Base-by-base conservation (phyloP, 2,888 invertebrate species). In the Cryptocheilus praepositus region DNA sequence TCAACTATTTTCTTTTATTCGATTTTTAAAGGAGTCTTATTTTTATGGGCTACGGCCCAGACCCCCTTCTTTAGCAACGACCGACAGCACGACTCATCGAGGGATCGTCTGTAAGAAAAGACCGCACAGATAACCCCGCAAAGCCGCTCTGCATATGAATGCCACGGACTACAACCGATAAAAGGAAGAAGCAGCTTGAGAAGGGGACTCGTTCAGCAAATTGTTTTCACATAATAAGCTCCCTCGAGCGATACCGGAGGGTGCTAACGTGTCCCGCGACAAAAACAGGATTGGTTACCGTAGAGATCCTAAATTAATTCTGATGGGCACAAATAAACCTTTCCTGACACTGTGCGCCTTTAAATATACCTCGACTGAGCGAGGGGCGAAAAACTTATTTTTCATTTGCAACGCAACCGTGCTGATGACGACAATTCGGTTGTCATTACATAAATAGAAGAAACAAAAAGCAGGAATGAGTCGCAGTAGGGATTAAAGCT, bases 141-240 rank as follows among this genome's bases (percentile, higher is more conserved):
- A 67, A 68, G 61, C 60, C 65, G 64, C 51, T 73, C 77, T 76
- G 79, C 77, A 80, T 80, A 77, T 79, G 77, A 80, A 80, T 80
- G 69, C 63, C 62, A 18, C 56, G 54, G 57, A 44, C 51, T 3
- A 11, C 25, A 25, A 25, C 25, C 25, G 25, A 25, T 25, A 25
- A 25, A 25, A 25, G 25, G 25, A 25, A 25, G 25, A 25, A 75
- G 72, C 75, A 77, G 73, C 73, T 56, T 76, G 71, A 79, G 80
- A 79, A 70, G 81, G 18, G 72, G 61, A 69, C 74, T 63, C 74
- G n/a, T 3, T 5, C 16, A 64, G 67, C 70, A 79, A 79, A 84
- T 84, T 82, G 80, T 76, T 83, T 82, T 80, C 77, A 80, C 74
- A 80, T 82, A 82, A 81, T 81, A 82, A 78, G 66, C 76, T 71